Conservation (phyloP, 2,113 vertebrate species). For the Ahaetulla prasina region DNA sequence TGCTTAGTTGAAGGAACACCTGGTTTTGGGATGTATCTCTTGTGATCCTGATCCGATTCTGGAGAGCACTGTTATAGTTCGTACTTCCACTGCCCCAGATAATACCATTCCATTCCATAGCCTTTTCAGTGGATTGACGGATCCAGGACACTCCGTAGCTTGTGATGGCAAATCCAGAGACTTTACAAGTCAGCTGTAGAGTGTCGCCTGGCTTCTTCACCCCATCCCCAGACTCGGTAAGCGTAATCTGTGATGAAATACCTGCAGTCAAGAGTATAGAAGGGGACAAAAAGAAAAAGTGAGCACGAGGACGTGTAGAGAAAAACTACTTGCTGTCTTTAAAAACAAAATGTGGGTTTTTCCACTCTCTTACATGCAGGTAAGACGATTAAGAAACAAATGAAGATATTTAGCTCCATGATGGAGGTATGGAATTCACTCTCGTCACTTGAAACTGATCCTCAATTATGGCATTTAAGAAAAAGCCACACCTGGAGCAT, state of each 20-base stretch:
- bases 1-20: not conserved
- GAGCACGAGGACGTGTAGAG: not conserved
- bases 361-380: not conserved
- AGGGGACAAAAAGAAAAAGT: not conserved
- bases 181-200: not conserved
- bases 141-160: not conserved
- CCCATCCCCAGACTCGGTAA: not conserved
- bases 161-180: conserved; percentile 33
- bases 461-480: rapidly evolving
- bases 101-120: not conserved
- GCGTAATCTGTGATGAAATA: not conserved
- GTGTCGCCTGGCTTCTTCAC: not conserved
- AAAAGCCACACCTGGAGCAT: not conserved
- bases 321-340: not conserved
- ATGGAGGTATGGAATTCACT: not conserved
- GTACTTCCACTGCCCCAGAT: not conserved
- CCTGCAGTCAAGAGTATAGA: not conserved
- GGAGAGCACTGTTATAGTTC: not conserved
- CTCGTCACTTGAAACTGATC: not conserved
- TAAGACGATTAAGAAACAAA: not conserved
- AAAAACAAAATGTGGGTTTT: not conserved
- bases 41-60: not conserved
- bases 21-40: not conserved
- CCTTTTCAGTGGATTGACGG: not conserved
- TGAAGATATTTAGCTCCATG: not conserved